phyloP scores from a whole-genome alignment of 2,113 vertebrate species.

The Gavialis gangeticus region DNA sequence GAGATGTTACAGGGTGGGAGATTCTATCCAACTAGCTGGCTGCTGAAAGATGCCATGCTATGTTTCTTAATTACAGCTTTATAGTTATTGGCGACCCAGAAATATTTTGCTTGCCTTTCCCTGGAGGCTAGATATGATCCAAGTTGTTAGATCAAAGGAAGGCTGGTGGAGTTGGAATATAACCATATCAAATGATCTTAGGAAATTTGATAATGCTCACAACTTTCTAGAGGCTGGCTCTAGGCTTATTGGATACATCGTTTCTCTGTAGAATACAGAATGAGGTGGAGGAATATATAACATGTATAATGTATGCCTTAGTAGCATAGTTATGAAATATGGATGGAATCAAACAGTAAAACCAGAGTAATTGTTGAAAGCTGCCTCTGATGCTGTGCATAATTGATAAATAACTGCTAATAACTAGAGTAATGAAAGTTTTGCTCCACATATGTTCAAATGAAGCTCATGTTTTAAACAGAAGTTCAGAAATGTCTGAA shows the following conservation, averaged over 20 bases:
- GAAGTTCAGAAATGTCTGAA: neutral
- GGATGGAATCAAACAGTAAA: constrained; percentile 16
- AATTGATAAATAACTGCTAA: constrained; percentile 55
- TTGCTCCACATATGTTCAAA: neutral
- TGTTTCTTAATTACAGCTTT: constrained; percentile 48
- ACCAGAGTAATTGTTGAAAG: constrained; percentile 21
- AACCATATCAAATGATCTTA: constrained; percentile 39
- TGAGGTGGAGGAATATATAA: neutral
- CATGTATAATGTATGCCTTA: constrained; percentile 21
- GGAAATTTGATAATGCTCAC: neutral
- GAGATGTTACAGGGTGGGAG: constrained; percentile 17
- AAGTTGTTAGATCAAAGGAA: constrained; percentile 18
- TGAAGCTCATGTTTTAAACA: neutral
- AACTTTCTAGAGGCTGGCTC: constrained; percentile 27
- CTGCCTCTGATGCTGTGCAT: neutral
- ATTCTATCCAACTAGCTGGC: neutral
- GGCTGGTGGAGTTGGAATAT: neutral
- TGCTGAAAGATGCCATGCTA: constrained; percentile 46
- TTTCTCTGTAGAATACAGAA: neutral
- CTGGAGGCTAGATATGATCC: constrained; percentile 6
- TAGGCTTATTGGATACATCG: neutral
- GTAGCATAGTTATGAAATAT: constrained; percentile 42
- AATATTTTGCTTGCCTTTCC: constrained; percentile 23
- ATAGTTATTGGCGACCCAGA: neutral
- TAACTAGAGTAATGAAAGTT: neutral